Base-by-base conservation (phyloP, 2,888 invertebrate species). In the Eupeodes luniger region DNA sequence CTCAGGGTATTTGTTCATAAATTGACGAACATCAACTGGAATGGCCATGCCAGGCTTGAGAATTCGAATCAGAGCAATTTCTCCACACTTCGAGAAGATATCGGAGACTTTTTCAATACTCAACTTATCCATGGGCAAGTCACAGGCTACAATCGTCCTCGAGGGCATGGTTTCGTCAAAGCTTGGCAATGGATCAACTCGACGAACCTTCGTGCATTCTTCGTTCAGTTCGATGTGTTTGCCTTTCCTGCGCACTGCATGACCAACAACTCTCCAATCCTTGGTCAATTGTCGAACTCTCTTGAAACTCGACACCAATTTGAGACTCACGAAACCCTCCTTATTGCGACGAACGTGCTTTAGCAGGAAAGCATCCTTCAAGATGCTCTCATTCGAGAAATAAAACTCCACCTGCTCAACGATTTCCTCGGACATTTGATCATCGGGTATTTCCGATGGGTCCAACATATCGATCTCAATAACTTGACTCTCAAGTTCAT, bases 301-400 rank as follows among this genome's bases (percentile, higher is more conserved):
- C 92, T 98, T 98, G 93, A 99, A 98, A 92, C 98, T 98, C 14
- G 98, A 98, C 90, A 99, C 98, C 81, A 99, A 94, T 93, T 99
- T 99, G 75, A 99, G 94, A 76, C 98, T 98, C 16, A 99, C 98
- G 94, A 97, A 99, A 27, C 99, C 99, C 94, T 98, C 98, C 94
- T 98, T 98, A 93, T 99, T 98, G 76, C 98, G 95, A 80, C 98
- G 96, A 34, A 99, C 98, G 93, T 99, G 99, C 93, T 99, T 99
- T 89, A 99, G 94, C 64, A 99, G 94, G 94, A 99, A 99, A 14
- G 98, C 98, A 92, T 99, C 99, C 93, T 98, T 98, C 5, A 98
- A 96, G 90, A 99, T 98, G 93, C 98, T 98, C 72, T 97, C 98
- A 92, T 99, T 98, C 86, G 98, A 98, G 94, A 99, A 99, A 94